Percentiles rank a stretch among this genome's conserved stretches.
phyloP scores from a whole-genome alignment of 2,888 invertebrate species.

The Ecdyonurus torrentis region DNA sequence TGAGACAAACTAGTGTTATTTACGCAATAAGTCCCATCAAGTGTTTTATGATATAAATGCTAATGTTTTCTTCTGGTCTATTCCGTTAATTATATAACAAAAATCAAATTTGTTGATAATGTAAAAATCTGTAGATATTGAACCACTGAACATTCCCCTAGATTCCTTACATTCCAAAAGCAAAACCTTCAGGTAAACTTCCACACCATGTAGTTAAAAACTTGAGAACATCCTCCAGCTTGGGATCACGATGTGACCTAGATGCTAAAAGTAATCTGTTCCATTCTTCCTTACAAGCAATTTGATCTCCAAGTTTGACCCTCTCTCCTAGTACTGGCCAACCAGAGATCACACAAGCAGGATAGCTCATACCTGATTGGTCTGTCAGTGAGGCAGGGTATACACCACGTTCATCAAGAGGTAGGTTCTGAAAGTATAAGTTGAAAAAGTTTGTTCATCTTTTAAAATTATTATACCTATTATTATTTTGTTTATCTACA shows the following conservation, averaged over 20 bases:
- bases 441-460: neutral
- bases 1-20: no score
- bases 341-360: neutral
- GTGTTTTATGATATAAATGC: no score
- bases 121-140: no score
- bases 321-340: neutral
- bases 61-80: no score
- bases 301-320: neutral
- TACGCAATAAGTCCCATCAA: no score
- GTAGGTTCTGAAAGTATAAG: neutral
- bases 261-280: neutral
- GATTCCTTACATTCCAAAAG: neutral
- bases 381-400: neutral
- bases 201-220: neutral
- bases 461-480: no score
- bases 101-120: no score
- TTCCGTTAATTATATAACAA: no score
- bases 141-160: no score
- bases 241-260: neutral
- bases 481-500: neutral
- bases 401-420: neutral
- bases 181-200: neutral
- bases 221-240: neutral
- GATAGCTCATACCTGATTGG: neutral
- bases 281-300: neutral